Percentiles rank a stretch among this genome's conserved stretches.
Evolutionary conservation across 2,888 invertebrate species (phyloP).

Genomic region (Apodemia zela): DNA sequence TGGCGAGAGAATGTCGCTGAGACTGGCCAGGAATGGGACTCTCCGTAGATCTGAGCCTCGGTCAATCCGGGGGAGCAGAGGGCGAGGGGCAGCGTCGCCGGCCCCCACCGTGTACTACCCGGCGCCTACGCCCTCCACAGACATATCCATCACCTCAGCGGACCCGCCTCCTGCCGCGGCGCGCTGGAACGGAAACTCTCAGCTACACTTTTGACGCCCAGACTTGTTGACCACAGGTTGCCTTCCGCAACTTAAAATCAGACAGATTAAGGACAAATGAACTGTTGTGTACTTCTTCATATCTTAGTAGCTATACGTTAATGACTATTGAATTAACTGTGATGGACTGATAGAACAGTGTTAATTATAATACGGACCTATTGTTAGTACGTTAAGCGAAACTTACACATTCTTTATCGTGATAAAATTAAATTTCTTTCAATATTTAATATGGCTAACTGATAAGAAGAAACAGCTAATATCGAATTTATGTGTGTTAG

Average conservation of each 20-base stretch:
- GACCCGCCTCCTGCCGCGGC: constrained; percentile 38
- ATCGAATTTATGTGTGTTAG: too few relatives aligned
- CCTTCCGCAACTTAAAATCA: constrained; percentile 23
- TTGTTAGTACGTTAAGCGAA: background rate
- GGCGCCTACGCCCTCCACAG: constrained; percentile 40
- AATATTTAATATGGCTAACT: too few relatives aligned
- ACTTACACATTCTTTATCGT: too few relatives aligned
- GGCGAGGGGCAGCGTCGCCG: constrained; percentile 34
- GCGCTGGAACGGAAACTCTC: constrained; percentile 50
- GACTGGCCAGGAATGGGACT: constrained; percentile 73
- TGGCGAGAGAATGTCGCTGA: constrained; percentile 86
- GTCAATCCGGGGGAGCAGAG: constrained; percentile 33
- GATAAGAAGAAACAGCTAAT: too few relatives aligned
- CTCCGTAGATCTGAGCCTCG: constrained; percentile 53
- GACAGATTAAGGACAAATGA: constrained; percentile 19
- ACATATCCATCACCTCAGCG: constrained; percentile 35
- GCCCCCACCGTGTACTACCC: constrained; percentile 62
- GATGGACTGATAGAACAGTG: constrained; percentile 9
- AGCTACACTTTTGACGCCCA: constrained; percentile 45
- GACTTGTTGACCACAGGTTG: constrained; percentile 24
- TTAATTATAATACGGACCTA: constrained; percentile 3
- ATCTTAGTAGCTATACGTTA: background rate
- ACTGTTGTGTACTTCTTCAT: background rate
- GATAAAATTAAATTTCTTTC: too few relatives aligned
- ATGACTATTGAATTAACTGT: background rate